Percentiles rank a stretch among this genome's conserved stretches.
Evolutionary conservation across 1,140 invertebrate genomes (phyloP).

Genomic region (Leptinotarsa lineolata): DNA sequence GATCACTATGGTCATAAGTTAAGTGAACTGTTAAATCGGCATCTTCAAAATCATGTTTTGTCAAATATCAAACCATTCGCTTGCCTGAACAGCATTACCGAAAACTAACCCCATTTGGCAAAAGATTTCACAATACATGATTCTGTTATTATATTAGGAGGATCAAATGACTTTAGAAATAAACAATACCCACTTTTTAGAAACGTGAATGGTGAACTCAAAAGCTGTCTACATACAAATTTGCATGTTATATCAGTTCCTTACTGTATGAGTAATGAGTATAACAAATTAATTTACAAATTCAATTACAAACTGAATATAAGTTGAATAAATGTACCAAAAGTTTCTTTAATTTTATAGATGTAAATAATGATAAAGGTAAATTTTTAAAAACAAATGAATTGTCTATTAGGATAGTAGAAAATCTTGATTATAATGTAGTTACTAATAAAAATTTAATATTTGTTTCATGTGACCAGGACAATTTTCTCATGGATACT

Average conservation of each 20-base stretch:
- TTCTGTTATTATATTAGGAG: not conserved
- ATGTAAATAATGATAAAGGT: not conserved
- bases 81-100: no score
- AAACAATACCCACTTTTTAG: constrained; percentile 2
- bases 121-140: not conserved
- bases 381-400: not conserved
- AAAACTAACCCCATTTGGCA: no score
- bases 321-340: not conserved
- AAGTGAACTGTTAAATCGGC: not conserved
- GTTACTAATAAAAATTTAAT: not conserved
- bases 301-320: constrained; percentile 7
- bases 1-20: not conserved
- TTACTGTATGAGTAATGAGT: constrained; percentile 8
- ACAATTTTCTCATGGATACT: not conserved
- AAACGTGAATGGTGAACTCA: not conserved
- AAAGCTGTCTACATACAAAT: constrained; percentile 1
- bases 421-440: constrained; percentile 2
- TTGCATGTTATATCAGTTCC: not conserved
- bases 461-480: not conserved
- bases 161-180: not conserved
- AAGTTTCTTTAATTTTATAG: not conserved
- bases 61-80: not conserved
- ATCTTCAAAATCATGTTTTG: not conserved
- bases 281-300: constrained; percentile 2
- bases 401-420: not conserved